Evolutionary conservation across 2,888 invertebrate species (phyloP), one percentile per base, ranked within the genome.

Genomic region (Drosophila buzzatii): DNA sequence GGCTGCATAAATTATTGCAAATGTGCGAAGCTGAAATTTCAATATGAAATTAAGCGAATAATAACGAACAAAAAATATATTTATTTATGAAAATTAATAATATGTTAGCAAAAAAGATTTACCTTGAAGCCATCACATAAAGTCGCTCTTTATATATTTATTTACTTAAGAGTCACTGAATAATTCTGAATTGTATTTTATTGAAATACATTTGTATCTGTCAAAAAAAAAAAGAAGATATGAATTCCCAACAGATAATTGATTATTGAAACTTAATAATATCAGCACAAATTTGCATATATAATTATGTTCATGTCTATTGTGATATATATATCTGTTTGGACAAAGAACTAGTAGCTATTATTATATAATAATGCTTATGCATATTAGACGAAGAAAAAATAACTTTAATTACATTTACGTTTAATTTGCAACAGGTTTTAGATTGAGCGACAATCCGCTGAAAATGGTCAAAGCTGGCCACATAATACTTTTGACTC

Each of bases 391-490:
- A 9, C 3, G 35, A 23, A 7, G 51, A 37, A 23, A 45, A 27
- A 64, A 45, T 23, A 39, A 53, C 31, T 69, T 47, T 55, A 62
- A 59, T 73, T 78, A 41, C 18, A 70, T 45, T 53, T 61, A 23
- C 33, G 59, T 69, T 76, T 52, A 20, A 66, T 79, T 77, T 71
- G 35, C 57, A 76, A 77, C 80, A 77, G 75, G 81, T 72, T 79
- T 75, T 66, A 39, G 75, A 74, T 65, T 60, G 76, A 65, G 56
- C 62, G 61, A 47, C 82, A 53, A 74, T 57, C 42, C 23, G 63
- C 70, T 59, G 47, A 79, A 71, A 61, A 85, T 85, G 85, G 88
- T 75, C 88, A 80, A 59, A 69, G 60, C 85, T 74, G 88, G 82
- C 88, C 85, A 81, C 67, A 66, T 85, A 49, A 67, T 85, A 66